A percentile compares a stretch with the other conserved stretches of the same genome.
These are phyloP conservation scores for Limonius californicus DNA, from an alignment of 1,140 invertebrate species.

Conservation along the genomic window DNA sequence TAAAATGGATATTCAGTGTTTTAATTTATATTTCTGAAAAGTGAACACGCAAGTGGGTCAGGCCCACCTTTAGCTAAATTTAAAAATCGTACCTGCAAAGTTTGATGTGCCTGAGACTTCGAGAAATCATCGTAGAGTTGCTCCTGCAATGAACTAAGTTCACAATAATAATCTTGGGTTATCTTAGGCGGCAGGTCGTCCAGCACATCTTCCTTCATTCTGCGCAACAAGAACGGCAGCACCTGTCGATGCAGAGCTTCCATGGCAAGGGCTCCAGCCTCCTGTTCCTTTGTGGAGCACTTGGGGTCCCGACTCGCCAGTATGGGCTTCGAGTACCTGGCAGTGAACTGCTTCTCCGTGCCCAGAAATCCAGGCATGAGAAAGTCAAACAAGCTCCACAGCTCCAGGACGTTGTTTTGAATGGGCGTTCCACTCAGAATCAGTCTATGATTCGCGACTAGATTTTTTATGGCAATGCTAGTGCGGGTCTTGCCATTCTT, in stretches of 20 bases:
- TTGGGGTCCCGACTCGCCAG: slow-evolving; percentile 89
- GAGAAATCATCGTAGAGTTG: slow-evolving; percentile 94
- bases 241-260: slow-evolving; percentile 93
- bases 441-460: slow-evolving; percentile 87
- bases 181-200: slow-evolving; percentile 98
- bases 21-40: no score
- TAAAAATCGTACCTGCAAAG: slow-evolving; percentile 51
- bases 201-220: slow-evolving; percentile 97
- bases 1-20: no score
- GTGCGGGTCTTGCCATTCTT: slow-evolving; percentile 96
- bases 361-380: slow-evolving; percentile 98
- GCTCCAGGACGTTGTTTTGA: slow-evolving; percentile 91
- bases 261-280: slow-evolving; percentile 86
- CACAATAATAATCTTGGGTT: slow-evolving; percentile 98
- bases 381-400: slow-evolving; percentile 99
- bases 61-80: no score
- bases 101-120: slow-evolving; percentile 60
- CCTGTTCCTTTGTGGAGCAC: slow-evolving; percentile 88
- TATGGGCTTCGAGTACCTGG: slow-evolving; percentile 85
- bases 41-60: no score
- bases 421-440: slow-evolving; percentile 97
- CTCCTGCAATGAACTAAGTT: slow-evolving; percentile 83
- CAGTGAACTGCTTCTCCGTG: slow-evolving; percentile 92
- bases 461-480: slow-evolving; percentile 85
- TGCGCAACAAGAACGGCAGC: slow-evolving; percentile 89